Evolutionary conservation across 2,888 invertebrate genomes (phyloP).

Genomic region (Nephrotoma guestfalica): DNA sequence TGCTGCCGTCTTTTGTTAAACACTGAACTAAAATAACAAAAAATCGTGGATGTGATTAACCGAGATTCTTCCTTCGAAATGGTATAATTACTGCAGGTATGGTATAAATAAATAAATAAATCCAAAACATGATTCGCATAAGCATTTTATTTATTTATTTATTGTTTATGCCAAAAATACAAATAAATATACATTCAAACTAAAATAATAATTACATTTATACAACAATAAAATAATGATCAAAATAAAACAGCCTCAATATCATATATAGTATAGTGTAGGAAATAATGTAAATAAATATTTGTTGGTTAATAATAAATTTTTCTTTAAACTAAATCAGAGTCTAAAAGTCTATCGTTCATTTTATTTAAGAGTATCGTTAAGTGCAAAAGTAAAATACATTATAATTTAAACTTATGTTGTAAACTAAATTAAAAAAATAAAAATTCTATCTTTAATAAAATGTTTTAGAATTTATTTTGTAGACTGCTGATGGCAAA

Average conservation of each 20-base stretch:
- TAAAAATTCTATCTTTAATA: neutral
- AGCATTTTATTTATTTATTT: neutral
- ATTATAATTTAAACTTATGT: neutral
- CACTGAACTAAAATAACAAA: neutral
- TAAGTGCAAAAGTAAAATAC: neutral
- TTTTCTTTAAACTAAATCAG: neutral
- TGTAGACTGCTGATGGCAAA: neutral
- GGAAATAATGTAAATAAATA: no score
- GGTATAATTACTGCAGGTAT: neutral
- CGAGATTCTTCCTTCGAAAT: neutral
- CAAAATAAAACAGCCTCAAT: neutral
- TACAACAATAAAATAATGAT: neutral
- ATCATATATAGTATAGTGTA: neutral
- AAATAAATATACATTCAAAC: neutral
- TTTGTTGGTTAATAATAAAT: neutral
- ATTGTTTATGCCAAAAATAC: neutral
- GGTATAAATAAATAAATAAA: neutral
- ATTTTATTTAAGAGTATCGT: neutral
- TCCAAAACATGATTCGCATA: neutral
- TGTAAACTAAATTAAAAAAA: neutral
- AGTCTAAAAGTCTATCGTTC: neutral
- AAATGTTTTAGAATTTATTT: neutral
- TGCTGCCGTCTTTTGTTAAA: neutral
- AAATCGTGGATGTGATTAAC: neutral
- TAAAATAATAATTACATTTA: neutral